Evolutionary conservation across 2,113 vertebrate genomes (phyloP).

Genomic region (Mola mola): DNA sequence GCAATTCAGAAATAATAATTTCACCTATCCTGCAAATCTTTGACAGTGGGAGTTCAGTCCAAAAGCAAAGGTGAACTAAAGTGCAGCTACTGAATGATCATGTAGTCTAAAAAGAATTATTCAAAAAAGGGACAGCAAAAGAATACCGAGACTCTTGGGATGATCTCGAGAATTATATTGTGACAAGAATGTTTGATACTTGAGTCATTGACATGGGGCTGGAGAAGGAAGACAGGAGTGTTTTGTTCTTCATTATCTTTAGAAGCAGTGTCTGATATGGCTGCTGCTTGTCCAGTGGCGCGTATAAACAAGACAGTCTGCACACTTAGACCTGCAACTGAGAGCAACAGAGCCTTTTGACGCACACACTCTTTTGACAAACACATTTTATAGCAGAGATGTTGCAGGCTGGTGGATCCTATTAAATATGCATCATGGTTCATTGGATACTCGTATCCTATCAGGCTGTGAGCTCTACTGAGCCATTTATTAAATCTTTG

Average conservation of each 20-base stretch:
- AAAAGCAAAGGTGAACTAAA: too few species aligned
- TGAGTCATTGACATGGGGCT: slow-evolving; percentile 14
- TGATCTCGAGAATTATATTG: slow-evolving; percentile 24
- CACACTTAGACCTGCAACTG: slow-evolving; percentile 46
- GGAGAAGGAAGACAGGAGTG: slow-evolving; percentile 22
- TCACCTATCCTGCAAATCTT: too few species aligned
- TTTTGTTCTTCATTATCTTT: slow-evolving; percentile 71
- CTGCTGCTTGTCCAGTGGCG: slow-evolving; percentile 60
- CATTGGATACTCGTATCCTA: slow-evolving; percentile 44
- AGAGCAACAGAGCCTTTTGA: slow-evolving; percentile 50
- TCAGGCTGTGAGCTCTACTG: slow-evolving; percentile 48
- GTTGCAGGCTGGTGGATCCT: slow-evolving; percentile 53
- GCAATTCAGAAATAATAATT: too few species aligned
- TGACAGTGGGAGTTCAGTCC: too few species aligned
- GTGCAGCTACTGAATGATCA: too few species aligned
- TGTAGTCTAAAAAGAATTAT: too few species aligned
- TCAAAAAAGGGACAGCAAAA: too few species aligned
- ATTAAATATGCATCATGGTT: slow-evolving; percentile 68
- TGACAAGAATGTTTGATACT: slow-evolving; percentile 26
- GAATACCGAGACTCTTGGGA: too few species aligned
- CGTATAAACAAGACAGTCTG: slow-evolving; percentile 68
- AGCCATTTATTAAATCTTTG: slow-evolving; percentile 61
- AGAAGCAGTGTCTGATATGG: slow-evolving; percentile 61
- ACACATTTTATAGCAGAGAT: slow-evolving; percentile 44
- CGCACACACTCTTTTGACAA: too few species aligned